Evolutionary conservation across 2,888 invertebrate genomes (phyloP).

Genomic region (Sinelater perroti): DNA sequence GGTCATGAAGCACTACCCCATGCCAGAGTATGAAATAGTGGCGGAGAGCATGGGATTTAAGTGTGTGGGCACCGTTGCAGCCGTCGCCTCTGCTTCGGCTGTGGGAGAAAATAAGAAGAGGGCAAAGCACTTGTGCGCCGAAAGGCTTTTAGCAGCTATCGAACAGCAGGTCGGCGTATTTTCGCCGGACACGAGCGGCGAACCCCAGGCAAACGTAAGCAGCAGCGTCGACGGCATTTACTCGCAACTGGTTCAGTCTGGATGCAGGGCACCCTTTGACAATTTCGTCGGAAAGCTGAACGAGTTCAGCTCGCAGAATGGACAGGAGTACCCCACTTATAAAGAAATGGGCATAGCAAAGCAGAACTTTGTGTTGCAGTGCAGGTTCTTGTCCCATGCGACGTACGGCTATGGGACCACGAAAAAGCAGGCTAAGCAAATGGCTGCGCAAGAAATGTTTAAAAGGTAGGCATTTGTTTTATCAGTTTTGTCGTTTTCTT

Average conservation of each 20-base stretch:
- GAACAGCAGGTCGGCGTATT: no score
- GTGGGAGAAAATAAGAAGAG: conserved; percentile 59
- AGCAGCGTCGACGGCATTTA: no score
- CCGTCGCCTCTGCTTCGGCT: conserved; percentile 52
- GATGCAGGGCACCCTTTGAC: no score
- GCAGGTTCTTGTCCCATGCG: conserved; percentile 9
- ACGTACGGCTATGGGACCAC: conserved; percentile 53
- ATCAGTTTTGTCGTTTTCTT: neutral
- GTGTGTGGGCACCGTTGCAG: conserved; percentile 54
- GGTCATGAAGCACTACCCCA: conserved; percentile 49
- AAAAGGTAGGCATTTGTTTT: conserved; percentile 24
- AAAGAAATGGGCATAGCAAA: conserved; percentile 61
- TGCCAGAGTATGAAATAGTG: conserved; percentile 54
- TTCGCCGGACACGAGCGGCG: no score
- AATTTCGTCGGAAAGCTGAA: conserved; percentile 48
- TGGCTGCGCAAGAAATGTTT: conserved; percentile 56
- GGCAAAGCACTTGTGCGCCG: conserved; percentile 60
- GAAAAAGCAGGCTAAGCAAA: conserved; percentile 63
- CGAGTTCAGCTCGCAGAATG: conserved; percentile 57
- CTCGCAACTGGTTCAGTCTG: no score
- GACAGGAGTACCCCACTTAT: conserved; percentile 57
- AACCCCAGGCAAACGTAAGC: no score
- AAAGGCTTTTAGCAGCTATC: conserved; percentile 52
- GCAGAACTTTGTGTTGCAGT: conserved; percentile 44
- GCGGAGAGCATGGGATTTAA: conserved; percentile 45